Base-by-base conservation (phyloP, 1,140 invertebrate species). In the Nasonia vitripennis region DNA sequence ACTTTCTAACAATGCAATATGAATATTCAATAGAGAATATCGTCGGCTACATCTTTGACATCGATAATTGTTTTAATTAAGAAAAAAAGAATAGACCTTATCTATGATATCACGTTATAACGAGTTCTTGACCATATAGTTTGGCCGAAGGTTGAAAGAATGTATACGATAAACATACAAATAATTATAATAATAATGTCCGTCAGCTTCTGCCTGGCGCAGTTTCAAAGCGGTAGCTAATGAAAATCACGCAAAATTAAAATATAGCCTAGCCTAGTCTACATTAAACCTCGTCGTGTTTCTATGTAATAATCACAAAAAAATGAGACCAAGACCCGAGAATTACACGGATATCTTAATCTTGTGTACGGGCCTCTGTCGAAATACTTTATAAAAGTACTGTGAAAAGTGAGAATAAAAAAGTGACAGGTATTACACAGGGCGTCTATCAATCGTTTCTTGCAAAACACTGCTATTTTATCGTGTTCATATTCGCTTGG, bases 241-340 rank as follows among this genome's bases (percentile, higher is more conserved):
- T 75, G 23, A 14, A 78, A 71, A 86, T 87, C 84, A 87, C 88
- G 88, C 71, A 84, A 89, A 71, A 71, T 71, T 71, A 71, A 71
- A 71, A 81, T 68, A 86, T 88, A 90, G 62, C 83, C 89, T 90
- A 90, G 78, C 87, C 89, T 91, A 91, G 74, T 87, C 89, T 90
- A 90, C 67, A 74, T 89, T 88, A 89, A 77, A 85, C 84, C 89
- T 89, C 88, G 83, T 85, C 73, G 86, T 87, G 85, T 89, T 90
- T 89, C 88, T 91, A 91, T 89, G 89, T 91, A 92, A 89, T 92
- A 92, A 93, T 92, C 92, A 93, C 92, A 92, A 93, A 92, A 37
- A 91, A 88, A 88, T 90, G 90, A 92, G 91, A 93, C 92, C 91
- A 92, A 91, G 89, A 91, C 90, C 91, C 89, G 88, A 89, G 82